These are phyloP conservation scores for Cyrtodaria siliqua DNA, from an alignment of 2,888 invertebrate species.

Conservation along the genomic window DNA sequence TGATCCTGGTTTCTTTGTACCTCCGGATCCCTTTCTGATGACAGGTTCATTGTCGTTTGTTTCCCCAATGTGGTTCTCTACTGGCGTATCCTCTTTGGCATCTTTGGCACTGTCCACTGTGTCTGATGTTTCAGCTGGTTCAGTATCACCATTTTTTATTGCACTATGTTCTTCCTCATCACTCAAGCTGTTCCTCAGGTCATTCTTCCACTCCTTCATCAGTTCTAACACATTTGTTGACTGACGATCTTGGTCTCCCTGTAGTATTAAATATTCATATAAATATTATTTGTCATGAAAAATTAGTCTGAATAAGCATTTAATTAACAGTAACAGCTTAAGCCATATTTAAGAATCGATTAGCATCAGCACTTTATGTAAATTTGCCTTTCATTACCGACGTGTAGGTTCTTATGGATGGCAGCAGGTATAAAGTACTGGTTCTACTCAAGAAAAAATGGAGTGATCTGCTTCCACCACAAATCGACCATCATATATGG, in stretches of 20 bases:
- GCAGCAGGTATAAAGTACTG: too few relatives aligned
- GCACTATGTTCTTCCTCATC: conserved; percentile 65
- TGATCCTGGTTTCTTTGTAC: conserved; percentile 66
- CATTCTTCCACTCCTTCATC: conserved; percentile 78
- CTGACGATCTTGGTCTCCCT: conserved; percentile 61
- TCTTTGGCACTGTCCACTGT: conserved; percentile 2
- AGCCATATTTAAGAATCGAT: too few relatives aligned
- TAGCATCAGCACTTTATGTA: too few relatives aligned
- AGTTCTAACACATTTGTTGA: conserved; percentile 78
- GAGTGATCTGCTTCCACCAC: too few relatives aligned
- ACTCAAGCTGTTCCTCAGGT: conserved; percentile 47
- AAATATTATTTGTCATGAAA: too few relatives aligned
- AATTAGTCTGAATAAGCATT: too few relatives aligned
- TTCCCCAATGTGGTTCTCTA: conserved; percentile 13
- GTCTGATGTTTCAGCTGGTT: conserved; percentile 4
- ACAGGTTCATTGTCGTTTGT: conserved; percentile 27
- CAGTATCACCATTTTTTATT: conserved; percentile 68
- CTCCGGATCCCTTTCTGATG: conserved; percentile 63
- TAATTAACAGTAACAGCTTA: too few relatives aligned
- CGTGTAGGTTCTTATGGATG: too few relatives aligned
- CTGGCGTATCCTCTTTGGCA: background rate
- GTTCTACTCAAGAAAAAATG: too few relatives aligned
- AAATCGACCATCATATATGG: too few relatives aligned
- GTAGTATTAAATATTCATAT: too few relatives aligned
- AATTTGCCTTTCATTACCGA: too few relatives aligned